phyloP scores from a whole-genome alignment of 2,113 vertebrate species.

The Sturnira hondurensis region DNA sequence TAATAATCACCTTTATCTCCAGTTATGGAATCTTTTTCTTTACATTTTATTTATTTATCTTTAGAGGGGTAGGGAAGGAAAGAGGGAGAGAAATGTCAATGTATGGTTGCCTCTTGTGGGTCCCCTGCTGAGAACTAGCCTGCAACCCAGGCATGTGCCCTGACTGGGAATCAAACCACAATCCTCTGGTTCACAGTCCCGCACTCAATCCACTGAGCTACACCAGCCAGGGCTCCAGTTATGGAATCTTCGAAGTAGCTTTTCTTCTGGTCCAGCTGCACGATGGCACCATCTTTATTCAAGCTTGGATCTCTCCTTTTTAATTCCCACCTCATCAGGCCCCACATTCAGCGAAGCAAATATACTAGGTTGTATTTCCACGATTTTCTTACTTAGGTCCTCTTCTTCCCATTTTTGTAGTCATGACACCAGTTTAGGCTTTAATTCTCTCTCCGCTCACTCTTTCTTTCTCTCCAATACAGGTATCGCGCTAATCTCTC shows the following conservation, averaged over 20 bases:
- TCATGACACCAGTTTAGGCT: neutral
- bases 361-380: neutral
- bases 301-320: neutral
- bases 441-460: neutral
- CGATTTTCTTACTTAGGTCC: neutral
- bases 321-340: neutral
- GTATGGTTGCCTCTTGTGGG: too few species aligned
- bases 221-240: too few species aligned
- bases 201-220: too few species aligned
- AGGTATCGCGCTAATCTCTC: neutral
- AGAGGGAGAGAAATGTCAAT: too few species aligned
- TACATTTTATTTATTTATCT: too few species aligned
- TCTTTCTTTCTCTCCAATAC: too few species aligned
- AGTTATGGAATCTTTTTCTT: neutral
- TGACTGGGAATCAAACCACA: too few species aligned
- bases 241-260: neutral
- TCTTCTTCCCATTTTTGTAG: neutral
- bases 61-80: too few species aligned
- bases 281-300: neutral
- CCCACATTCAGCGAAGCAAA: neutral
- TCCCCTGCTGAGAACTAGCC: too few species aligned
- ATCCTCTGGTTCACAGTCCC: too few species aligned
- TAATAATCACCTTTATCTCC: neutral
- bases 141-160: too few species aligned
- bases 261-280: neutral